Evolutionary conservation across 1,140 invertebrate species (phyloP).

Genomic region (Lepidurus arcticus): DNA sequence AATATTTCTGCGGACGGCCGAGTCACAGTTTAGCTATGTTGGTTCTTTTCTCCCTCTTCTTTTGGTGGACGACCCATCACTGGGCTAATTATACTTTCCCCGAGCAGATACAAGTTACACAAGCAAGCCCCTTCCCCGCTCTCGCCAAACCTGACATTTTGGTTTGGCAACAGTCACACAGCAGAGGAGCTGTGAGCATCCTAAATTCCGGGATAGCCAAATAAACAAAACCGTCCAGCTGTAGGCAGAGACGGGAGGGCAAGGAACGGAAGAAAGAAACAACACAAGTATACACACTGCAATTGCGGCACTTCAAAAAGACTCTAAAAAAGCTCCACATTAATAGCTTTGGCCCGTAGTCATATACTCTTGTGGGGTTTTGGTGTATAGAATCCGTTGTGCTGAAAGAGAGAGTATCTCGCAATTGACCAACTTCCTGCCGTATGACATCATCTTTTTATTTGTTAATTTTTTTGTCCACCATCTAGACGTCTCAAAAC

Average conservation of each 20-base stretch:
- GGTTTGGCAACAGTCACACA: neutral
- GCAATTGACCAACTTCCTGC: conserved; percentile 14
- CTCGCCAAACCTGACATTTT: neutral
- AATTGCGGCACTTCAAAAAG: neutral
- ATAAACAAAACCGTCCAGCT: conserved; percentile 11
- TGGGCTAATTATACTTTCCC: neutral
- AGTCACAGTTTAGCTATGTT: conserved; percentile 4
- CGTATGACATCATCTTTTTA: neutral
- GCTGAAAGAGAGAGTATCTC: neutral
- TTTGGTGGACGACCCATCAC: neutral
- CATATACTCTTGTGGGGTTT: neutral
- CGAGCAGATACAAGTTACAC: neutral
- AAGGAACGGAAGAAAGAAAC: neutral
- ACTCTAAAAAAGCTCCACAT: neutral
- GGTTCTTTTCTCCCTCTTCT: neutral
- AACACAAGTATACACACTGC: neutral
- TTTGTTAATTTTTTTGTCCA: neutral
- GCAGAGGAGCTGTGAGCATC: neutral
- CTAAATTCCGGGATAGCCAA: neutral
- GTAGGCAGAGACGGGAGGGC: neutral
- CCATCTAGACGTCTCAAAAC: neutral
- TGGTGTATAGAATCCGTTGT: conserved; percentile 10
- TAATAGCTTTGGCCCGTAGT: neutral
- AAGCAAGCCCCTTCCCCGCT: neutral
- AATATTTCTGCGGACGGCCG: neutral